Percentiles rank a stretch among this genome's conserved stretches.
phyloP scores from a whole-genome alignment of 37 sponge, comb jelly and placozoan genomes.

The Beroe ovata region DNA sequence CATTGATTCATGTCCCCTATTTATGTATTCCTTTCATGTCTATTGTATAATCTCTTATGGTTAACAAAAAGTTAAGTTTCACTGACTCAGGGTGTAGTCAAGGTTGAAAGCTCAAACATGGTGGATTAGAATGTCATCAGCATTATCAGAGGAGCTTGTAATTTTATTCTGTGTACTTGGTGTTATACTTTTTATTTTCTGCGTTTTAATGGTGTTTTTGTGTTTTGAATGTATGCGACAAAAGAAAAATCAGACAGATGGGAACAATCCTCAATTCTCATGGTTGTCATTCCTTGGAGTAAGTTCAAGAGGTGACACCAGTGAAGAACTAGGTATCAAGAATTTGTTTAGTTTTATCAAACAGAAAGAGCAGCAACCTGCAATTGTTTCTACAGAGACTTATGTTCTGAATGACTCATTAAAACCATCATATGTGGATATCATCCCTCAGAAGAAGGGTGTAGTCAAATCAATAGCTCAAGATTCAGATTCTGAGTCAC shows the following conservation, averaged over 20 bases:
- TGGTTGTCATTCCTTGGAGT: slow-evolving; percentile 17
- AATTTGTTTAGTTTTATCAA: slow-evolving; percentile 9
- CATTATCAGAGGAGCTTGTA: slow-evolving; percentile 43
- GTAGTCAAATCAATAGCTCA: slow-evolving; percentile 17
- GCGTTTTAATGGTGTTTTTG: slow-evolving; percentile 51
- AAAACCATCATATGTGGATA: slow-evolving; percentile 62
- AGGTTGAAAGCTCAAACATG: background rate
- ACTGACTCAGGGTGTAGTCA: no score
- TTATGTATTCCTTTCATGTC: no score
- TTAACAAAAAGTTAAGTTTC: no score
- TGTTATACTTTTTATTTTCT: slow-evolving; percentile 60
- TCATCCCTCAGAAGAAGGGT: slow-evolving; percentile 30
- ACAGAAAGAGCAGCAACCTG: slow-evolving; percentile 26
- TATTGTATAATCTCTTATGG: no score
- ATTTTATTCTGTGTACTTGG: slow-evolving; percentile 62
- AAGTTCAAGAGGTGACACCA: slow-evolving; percentile 26
- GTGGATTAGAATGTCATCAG: slow-evolving; percentile 51
- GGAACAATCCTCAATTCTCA: slow-evolving; percentile 10
- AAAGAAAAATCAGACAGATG: slow-evolving; percentile 34
- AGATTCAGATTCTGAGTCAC: slow-evolving; percentile 63
- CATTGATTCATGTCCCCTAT: no score
- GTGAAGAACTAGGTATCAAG: background rate
- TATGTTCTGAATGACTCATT: slow-evolving; percentile 55
- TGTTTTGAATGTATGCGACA: slow-evolving; percentile 61
- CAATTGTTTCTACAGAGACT: slow-evolving; percentile 27